A percentile compares a stretch with the other conserved stretches of the same genome.
Conservation (phyloP, 2,888 invertebrate genomes). For the Trileptium ribeirensis region DNA sequence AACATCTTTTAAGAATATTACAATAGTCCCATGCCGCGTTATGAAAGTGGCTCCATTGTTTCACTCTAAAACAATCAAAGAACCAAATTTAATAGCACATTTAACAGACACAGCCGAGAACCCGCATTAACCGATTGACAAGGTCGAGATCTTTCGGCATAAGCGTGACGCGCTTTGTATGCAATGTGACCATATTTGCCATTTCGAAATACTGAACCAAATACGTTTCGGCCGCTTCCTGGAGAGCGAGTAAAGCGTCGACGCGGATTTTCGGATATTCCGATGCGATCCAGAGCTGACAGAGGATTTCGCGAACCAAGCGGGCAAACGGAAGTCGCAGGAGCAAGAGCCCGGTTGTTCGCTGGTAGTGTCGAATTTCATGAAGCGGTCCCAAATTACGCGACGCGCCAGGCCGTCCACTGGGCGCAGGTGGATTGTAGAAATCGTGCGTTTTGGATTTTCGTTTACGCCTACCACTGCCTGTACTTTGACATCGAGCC, state of each 20-base stretch:
- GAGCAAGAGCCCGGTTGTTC: not conserved
- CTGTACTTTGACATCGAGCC: no score
- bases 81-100: no score
- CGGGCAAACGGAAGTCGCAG: not conserved
- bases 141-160: not conserved
- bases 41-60: no score
- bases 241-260: not conserved
- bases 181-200: not conserved
- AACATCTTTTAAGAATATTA: no score
- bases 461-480: no score
- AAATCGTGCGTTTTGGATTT: no score
- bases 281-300: not conserved
- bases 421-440: no score
- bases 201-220: not conserved
- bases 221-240: not conserved
- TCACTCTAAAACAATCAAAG: no score
- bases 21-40: no score
- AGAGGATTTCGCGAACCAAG: not conserved
- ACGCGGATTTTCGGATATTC: not conserved
- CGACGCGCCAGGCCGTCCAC: no score
- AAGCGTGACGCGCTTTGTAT: not conserved
- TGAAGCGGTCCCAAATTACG: no score
- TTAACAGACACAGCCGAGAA: no score
- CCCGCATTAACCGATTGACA: not conserved
- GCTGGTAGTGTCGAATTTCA: not conserved